Percentiles rank a stretch among this genome's conserved stretches.
Conservation (phyloP, 2,888 invertebrate species). For the Caprella mutica region DNA sequence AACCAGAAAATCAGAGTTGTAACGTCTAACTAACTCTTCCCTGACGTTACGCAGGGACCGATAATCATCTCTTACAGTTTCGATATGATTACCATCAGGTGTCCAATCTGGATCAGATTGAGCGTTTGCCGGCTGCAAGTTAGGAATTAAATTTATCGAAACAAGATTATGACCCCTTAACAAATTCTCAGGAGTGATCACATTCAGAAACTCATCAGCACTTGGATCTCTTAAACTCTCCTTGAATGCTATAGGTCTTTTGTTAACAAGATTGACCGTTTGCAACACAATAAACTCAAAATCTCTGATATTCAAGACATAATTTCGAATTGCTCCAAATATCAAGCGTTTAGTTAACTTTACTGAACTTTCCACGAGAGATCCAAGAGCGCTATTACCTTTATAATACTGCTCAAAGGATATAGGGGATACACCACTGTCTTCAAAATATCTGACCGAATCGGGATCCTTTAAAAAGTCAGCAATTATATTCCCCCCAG, state of each 20-base stretch:
- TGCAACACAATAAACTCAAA: background rate
- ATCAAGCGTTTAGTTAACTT: background rate
- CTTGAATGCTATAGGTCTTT: background rate
- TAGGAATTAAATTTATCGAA: background rate
- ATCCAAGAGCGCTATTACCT: background rate
- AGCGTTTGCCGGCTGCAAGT: too few species aligned
- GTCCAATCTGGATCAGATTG: background rate
- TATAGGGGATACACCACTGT: background rate
- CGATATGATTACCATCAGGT: background rate
- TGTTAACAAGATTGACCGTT: background rate
- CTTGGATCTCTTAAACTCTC: background rate
- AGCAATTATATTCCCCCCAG: background rate
- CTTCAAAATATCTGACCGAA: background rate
- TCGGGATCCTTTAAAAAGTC: background rate
- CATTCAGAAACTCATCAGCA: background rate
- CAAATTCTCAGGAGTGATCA: background rate
- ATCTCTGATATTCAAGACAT: background rate
- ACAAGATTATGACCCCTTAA: background rate
- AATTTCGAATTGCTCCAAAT: background rate
- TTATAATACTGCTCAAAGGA: conserved; percentile 2
- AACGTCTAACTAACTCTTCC: background rate
- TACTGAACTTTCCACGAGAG: background rate
- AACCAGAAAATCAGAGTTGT: background rate
- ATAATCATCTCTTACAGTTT: background rate
- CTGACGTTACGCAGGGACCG: background rate